phyloP scores from a whole-genome alignment of 2,888 invertebrate genomes.

The Caenorhabditis drosophilae region DNA sequence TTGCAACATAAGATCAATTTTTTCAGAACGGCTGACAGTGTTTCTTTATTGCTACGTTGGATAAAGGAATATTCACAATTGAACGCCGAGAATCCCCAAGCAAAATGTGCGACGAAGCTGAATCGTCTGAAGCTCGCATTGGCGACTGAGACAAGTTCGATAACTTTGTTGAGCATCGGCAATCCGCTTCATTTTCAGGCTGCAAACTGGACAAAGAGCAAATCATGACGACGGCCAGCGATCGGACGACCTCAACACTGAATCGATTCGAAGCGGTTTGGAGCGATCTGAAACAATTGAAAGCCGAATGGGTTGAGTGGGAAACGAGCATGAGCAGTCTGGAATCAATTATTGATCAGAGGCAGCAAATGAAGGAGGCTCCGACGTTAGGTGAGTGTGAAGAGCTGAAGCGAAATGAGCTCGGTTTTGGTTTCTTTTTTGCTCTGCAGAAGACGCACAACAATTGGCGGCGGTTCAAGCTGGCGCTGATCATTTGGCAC shows the following conservation, averaged over 20 bases:
- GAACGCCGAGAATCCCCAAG: conserved; percentile 55
- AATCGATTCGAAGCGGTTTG: conserved; percentile 37
- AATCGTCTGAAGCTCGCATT: conserved; percentile 31
- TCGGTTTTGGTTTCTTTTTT: too few relatives aligned
- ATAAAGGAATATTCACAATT: conserved; percentile 57
- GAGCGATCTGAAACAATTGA: conserved; percentile 33
- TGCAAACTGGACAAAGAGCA: conserved; percentile 46
- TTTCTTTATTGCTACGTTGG: conserved; percentile 59
- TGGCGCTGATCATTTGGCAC: conserved; percentile 48
- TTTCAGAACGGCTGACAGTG: conserved; percentile 54
- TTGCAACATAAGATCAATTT: too few relatives aligned
- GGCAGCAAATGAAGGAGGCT: too few relatives aligned
- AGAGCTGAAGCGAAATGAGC: too few relatives aligned
- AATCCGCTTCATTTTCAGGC: conserved; percentile 20
- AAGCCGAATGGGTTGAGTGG: conserved; percentile 49
- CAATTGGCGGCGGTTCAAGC: conserved; percentile 33
- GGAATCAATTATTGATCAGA: conserved; percentile 42
- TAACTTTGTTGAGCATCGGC: too few relatives aligned
- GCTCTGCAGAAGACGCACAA: conserved; percentile 22
- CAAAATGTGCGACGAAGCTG: conserved; percentile 44
- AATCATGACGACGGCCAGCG: conserved; percentile 31
- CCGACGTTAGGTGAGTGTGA: too few relatives aligned
- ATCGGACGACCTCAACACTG: conserved; percentile 29
- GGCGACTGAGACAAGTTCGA: conserved; percentile 18
- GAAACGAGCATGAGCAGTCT: conserved; percentile 39